A percentile compares a stretch with the other conserved stretches of the same genome.
These are phyloP conservation scores for Zaprionus taronus DNA, from an alignment of 1,140 invertebrate species.

Conservation along the genomic window DNA sequence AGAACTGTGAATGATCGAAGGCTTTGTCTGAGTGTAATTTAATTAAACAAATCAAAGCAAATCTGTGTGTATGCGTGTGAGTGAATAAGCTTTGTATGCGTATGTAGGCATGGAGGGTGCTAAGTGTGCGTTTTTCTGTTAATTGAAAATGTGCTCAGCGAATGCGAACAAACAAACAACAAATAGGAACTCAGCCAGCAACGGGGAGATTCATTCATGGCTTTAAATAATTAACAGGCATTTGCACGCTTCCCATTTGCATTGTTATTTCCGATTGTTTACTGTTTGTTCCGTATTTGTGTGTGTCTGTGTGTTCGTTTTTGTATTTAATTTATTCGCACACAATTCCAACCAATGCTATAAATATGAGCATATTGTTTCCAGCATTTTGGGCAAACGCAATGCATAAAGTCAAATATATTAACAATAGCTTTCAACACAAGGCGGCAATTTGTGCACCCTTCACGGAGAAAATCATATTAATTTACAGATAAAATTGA, in stretches of 20 bases:
- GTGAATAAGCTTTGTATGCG: neutral
- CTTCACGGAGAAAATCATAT: neutral
- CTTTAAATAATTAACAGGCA: slow-evolving; percentile 71
- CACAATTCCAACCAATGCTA: slow-evolving; percentile 6
- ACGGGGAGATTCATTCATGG: slow-evolving; percentile 16
- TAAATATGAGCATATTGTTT: slow-evolving; percentile 43
- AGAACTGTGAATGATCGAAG: slow-evolving; percentile 81
- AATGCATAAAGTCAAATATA: slow-evolving; percentile 42
- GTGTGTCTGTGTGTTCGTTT: slow-evolving; percentile 18
- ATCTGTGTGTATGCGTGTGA: neutral
- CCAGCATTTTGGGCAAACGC: slow-evolving; percentile 18
- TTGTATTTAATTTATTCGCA: slow-evolving; percentile 42
- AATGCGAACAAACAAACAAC: slow-evolving; percentile 62
- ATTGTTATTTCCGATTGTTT: slow-evolving; percentile 16
- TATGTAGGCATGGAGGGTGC: slow-evolving; percentile 4
- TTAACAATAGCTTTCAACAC: slow-evolving; percentile 25
- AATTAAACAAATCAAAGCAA: slow-evolving; percentile 79
- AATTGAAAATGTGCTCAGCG: slow-evolving; percentile 77
- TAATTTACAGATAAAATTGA: neutral
- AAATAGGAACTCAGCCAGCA: neutral
- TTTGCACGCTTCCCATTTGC: slow-evolving; percentile 31
- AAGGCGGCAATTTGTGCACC: neutral
- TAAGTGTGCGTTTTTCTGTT: slow-evolving; percentile 62
- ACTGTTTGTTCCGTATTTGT: slow-evolving; percentile 7
- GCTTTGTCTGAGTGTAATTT: slow-evolving; percentile 81